Base-by-base conservation (phyloP, 2,797 vertebrate genomes). In the Petrocephalus schoutedeni region DNA sequence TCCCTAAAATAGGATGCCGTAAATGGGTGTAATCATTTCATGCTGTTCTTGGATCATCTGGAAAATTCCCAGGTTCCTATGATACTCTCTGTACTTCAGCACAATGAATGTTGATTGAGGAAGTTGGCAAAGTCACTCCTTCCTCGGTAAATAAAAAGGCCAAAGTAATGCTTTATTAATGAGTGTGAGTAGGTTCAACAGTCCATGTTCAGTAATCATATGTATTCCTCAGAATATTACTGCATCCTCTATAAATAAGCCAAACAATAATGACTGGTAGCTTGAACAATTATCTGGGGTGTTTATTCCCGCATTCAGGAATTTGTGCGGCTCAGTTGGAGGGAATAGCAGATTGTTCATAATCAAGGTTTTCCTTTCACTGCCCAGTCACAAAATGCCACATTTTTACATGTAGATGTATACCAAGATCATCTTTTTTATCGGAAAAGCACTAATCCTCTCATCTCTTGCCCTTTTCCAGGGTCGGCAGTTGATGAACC, bases 401-500 rank as follows among this genome's bases (percentile, higher is more conserved):
- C 6, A 51, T 5, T 51, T 51, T 51, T 51, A 51, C 7, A 51
- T 74, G 14, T 14, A 74, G 32, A 74, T 19, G 14, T 41, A 74
- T 36, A 41, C 14, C 36, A 74, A 74, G 32, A 19, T 8, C 28
- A 71, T 36, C 4, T 36, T 74, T 36, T 36, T 74, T 36, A 36
- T 74, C 14, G 7, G 32, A 74, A 41, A 19, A 32, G 10, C 41
- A 16, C 41, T 88, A 51, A 74, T 64, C 54, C 36, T 82, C 87
- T 85, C 45, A 4, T 88, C 88, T 41, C 58, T 14, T 83, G 56
- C 12, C 3, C 85, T 5, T 87, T 89, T 88, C 41, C 90, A 97
- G 97, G 92, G 91, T 16, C 92, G 90, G 7, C 92, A 95, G 4
- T 89, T 97, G 89, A 95, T 88, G 89, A 97, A 95, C 87, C 82